Evolutionary conservation across 2,113 vertebrate species (phyloP), one percentile per base, ranked within the genome.

Genomic region (Carollia perspicillata): DNA sequence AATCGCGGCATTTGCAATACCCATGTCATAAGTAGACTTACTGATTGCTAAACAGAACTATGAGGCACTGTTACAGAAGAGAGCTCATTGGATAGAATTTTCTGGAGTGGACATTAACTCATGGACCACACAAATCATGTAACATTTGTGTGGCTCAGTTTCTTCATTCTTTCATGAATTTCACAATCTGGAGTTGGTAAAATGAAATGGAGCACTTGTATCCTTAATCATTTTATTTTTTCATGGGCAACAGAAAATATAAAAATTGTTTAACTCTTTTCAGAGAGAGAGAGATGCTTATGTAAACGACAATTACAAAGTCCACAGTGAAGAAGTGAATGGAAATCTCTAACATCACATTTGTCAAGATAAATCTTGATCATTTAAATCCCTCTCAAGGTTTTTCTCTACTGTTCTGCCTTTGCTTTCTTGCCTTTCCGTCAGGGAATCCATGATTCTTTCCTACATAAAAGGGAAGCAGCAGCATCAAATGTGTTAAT

Each of bases 81-180:
- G 20, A 95, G 63, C 23, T 91, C n/a, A 55, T 37, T 35, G 40
- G 47, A 33, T 60, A 93, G 90, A 92, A 88, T 84, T 90, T 96
- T 89, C 80, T 85, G 69, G 77, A 92, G 44, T 37, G 84, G 35
- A 68, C 47, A 72, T 17, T 75, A 47, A 55, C 42, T 91, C 53
- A 37, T 26, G 63, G 47, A 66, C 33, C 69, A 9, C 13, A 1
- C 51, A 74, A 55, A 65, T 65, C 66, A 69, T 17, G 77, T 83
- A 60, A 65, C 7, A 18, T 47, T 63, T 93, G 42, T 51, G 30
- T 53, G 80, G 28, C 35, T 94, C 28, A 17, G 2, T 93, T 90
- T 90, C 58, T 95, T 93, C 20, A 79, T 91, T 90, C 9, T 17
- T 84, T 87, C 74, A 35, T 40, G 37, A 95, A 37, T 88, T 95